A percentile compares a stretch with the other conserved stretches of the same genome.
Conservation (phyloP, 2,113 vertebrate species). For the Murina feae region DNA sequence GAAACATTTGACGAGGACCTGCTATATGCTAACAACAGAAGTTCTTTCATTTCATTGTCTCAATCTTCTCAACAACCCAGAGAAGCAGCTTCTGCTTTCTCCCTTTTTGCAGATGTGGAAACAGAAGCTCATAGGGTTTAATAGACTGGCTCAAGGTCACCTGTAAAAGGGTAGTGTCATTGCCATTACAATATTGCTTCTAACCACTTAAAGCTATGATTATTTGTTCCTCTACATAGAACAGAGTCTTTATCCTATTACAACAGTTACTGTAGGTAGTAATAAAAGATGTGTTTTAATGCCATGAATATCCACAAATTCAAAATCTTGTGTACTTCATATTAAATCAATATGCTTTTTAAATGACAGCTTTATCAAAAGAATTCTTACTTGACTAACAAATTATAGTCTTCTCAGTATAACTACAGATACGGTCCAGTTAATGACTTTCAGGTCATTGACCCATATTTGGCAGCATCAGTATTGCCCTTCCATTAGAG, state of each 20-base stretch:
- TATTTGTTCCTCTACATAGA: not conserved
- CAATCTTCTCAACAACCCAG: not conserved
- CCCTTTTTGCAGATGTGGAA: not conserved
- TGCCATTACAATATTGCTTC: not conserved
- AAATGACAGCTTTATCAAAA: constrained; percentile 13
- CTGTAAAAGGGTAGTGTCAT: not conserved
- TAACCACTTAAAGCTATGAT: not conserved
- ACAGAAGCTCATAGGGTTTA: not conserved
- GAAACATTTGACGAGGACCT: not conserved
- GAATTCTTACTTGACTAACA: constrained; percentile 18
- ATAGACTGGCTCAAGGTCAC: not conserved
- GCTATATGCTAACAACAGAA: rapidly evolving
- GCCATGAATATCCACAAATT: not conserved
- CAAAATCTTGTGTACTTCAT: constrained; percentile 5
- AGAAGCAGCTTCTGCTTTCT: not conserved
- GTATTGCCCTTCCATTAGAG: not conserved
- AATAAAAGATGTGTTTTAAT: constrained; percentile 10
- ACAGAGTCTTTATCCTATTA: not conserved
- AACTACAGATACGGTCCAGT: constrained; percentile 39
- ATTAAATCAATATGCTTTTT: constrained; percentile 36
- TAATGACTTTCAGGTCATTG: constrained; percentile 1
- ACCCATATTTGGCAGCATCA: constrained; percentile 14
- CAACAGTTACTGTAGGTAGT: not conserved
- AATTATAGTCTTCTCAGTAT: constrained; percentile 4
- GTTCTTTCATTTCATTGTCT: not conserved